Conservation (phyloP, 2,888 invertebrate species). For the Torymus tubicola region DNA sequence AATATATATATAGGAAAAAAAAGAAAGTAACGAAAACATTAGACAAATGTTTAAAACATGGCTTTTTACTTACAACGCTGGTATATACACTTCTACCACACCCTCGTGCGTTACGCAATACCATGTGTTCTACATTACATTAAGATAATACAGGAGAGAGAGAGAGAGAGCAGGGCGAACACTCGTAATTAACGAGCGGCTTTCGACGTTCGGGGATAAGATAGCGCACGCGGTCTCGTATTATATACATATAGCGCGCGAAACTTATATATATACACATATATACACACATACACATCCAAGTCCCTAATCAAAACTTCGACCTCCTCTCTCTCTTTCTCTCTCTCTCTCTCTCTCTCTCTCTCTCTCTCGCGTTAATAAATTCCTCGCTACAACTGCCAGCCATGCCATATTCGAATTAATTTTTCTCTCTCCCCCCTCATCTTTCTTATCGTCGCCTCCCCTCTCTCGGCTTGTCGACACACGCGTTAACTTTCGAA, state of each 20-base stretch:
- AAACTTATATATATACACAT: constrained; percentile 1
- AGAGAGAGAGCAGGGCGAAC: not conserved
- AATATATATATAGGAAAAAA: no score
- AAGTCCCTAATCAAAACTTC: constrained; percentile 28
- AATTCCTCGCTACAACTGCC: constrained; percentile 27
- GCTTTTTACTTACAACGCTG: not conserved
- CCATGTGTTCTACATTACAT: constrained; percentile 41
- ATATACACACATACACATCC: not conserved
- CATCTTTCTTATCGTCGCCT: not conserved
- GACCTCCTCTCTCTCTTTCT: not conserved
- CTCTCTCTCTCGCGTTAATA: constrained; percentile 25
- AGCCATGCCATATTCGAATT: constrained; percentile 42
- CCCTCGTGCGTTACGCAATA: constrained; percentile 5
- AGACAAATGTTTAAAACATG: constrained; percentile 12
- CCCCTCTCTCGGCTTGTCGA: constrained; percentile 21
- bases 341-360: no score
- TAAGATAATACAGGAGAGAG: constrained; percentile 40
- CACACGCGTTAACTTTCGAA: not conserved
- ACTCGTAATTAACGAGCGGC: constrained; percentile 34
- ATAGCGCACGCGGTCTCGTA: constrained; percentile 2
- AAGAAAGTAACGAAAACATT: no score
- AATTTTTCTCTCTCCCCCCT: constrained; percentile 19
- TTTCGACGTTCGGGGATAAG: constrained; percentile 41
- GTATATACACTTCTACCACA: no score
- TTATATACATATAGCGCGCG: not conserved